Conservation (phyloP, 2,888 invertebrate genomes). For the Miltochrista miniata region DNA sequence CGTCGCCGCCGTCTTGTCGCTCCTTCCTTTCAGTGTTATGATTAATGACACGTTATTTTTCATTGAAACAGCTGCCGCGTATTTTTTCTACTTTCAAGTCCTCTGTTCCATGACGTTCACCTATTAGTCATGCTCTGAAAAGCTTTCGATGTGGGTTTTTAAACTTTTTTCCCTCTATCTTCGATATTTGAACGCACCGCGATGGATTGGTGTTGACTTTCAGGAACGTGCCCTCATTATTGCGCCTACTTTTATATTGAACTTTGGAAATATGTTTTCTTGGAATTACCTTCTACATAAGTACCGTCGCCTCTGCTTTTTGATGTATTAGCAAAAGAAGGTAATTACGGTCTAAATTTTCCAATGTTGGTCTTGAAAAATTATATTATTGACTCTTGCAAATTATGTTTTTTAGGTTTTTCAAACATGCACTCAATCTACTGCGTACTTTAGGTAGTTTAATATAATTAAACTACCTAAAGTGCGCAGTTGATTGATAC, state of each 20-base stretch:
- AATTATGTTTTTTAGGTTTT: no score
- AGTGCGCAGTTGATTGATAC: no score
- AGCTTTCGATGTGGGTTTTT: conserved; percentile 65
- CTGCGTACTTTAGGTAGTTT: no score
- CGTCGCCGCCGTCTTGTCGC: conserved; percentile 60
- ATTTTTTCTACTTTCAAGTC: conserved; percentile 73
- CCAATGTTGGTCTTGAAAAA: no score
- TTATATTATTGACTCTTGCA: no score
- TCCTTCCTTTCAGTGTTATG: conserved; percentile 75
- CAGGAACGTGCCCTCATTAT: conserved; percentile 37
- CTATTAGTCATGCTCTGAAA: conserved; percentile 75
- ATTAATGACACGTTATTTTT: conserved; percentile 80
- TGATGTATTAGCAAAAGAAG: no score
- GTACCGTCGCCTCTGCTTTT: neutral
- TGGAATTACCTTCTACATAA: neutral
- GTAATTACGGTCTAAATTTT: no score
- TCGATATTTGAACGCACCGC: conserved; percentile 46
- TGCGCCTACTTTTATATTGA: conserved; percentile 18
- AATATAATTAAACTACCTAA: no score
- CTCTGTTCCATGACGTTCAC: conserved; percentile 71
- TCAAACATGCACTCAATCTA: no score
- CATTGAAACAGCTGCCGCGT: conserved; percentile 77
- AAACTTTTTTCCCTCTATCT: conserved; percentile 51
- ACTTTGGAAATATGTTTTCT: neutral
- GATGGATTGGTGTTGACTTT: conserved; percentile 44